Percentiles rank a stretch among this genome's conserved stretches.
Conservation (phyloP, 2,888 invertebrate genomes). For the Drosophila merina region DNA sequence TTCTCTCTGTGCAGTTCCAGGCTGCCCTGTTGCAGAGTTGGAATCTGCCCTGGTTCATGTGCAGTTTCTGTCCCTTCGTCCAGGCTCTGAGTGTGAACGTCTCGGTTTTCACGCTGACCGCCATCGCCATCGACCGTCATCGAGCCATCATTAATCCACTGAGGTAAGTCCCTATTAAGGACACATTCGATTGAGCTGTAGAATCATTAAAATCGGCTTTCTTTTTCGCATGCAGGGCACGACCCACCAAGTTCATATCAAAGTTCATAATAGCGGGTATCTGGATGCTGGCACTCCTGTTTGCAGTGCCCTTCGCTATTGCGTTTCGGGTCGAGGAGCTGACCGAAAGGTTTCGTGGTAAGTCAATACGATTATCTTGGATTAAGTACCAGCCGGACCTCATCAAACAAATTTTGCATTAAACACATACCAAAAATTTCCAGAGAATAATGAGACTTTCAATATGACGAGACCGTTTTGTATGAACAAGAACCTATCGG, state of each 20-base stretch:
- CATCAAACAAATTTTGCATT: conserved; percentile 2
- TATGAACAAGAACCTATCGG: conserved; percentile 84
- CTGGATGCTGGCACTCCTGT: conserved; percentile 88
- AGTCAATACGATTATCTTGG: conserved; percentile 31
- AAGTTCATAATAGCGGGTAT: conserved; percentile 90
- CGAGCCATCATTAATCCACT: conserved; percentile 90
- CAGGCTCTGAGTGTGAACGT: conserved; percentile 94
- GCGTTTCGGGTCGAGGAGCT: conserved; percentile 83
- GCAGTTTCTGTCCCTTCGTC: conserved; percentile 94
- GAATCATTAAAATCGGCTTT: conserved; percentile 15
- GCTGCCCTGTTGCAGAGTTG: conserved; percentile 94
- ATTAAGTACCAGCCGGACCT: not conserved
- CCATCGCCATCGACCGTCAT: conserved; percentile 94
- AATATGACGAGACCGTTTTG: conserved; percentile 85
- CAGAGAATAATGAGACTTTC: conserved; percentile 78
- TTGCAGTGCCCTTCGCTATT: conserved; percentile 88
- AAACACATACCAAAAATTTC: not conserved
- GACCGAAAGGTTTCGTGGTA: conserved; percentile 81
- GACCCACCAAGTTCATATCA: conserved; percentile 89
- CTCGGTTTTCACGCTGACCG: conserved; percentile 94
- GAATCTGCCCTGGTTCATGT: conserved; percentile 94
- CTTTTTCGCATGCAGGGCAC: conserved; percentile 85
- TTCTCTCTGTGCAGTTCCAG: conserved; percentile 87
- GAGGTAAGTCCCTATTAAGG: conserved; percentile 85
- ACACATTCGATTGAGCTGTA: not conserved